phyloP scores from a whole-genome alignment of 2,888 invertebrate genomes.

The Lasioglossum leucozonium region DNA sequence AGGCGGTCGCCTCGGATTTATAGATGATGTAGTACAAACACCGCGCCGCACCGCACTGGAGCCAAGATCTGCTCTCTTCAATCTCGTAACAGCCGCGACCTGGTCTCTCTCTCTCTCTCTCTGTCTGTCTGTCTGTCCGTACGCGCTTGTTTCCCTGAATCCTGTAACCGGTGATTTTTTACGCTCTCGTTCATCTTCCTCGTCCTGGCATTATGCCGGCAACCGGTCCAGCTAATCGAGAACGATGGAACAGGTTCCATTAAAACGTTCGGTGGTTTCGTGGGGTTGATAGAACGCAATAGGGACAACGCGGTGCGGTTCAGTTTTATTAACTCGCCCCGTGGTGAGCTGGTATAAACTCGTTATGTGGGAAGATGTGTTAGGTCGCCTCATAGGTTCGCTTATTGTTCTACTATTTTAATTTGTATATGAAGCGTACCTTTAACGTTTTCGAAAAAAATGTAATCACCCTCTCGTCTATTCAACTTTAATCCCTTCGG shows the following conservation, averaged over 20 bases:
- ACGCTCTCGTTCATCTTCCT: conserved; percentile 1
- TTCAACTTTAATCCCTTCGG: too few relatives aligned
- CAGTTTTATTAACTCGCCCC: neutral
- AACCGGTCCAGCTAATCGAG: conserved; percentile 7
- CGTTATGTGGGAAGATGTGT: neutral
- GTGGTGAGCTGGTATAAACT: neutral
- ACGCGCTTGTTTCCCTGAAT: conserved; percentile 2
- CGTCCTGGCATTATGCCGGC: neutral
- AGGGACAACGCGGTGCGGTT: neutral
- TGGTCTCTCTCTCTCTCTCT: neutral
- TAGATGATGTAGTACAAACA: conserved; percentile 68
- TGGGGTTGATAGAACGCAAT: neutral
- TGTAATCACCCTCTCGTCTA: too few relatives aligned
- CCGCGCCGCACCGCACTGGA: conserved; percentile 22
- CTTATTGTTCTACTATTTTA: too few relatives aligned
- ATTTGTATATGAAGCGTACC: too few relatives aligned
- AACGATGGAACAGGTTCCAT: conserved; percentile 6
- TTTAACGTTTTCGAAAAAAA: too few relatives aligned
- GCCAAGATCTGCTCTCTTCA: conserved; percentile 52
- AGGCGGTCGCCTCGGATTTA: conserved; percentile 66
- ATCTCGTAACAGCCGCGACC: conserved; percentile 43
- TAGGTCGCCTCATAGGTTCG: too few relatives aligned
- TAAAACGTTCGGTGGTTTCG: conserved; percentile 1
- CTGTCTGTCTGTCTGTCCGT: neutral
- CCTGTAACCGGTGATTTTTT: conserved; percentile 2